Conservation (phyloP, 2,113 vertebrate genomes). For the Otolemur garnettii region DNA sequence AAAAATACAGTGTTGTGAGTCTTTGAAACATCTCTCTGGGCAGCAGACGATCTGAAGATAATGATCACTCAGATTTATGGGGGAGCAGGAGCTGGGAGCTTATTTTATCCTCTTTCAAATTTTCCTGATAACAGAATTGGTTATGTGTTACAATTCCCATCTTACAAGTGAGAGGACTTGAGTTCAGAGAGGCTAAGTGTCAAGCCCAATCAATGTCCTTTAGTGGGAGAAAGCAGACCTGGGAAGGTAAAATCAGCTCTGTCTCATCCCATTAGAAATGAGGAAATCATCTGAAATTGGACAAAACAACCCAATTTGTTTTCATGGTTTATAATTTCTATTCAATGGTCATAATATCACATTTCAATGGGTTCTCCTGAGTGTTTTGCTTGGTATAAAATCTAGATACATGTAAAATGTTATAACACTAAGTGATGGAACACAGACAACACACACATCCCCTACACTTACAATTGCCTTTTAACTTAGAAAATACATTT, state of each 20-base stretch:
- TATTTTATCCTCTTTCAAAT: neutral
- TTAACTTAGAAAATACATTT: conserved; percentile 26
- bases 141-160: neutral
- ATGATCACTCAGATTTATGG: neutral
- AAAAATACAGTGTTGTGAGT: neutral
- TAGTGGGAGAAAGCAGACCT: neutral
- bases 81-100: neutral
- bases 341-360: conserved; percentile 35
- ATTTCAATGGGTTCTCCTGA: neutral
- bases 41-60: conserved; percentile 5
- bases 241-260: neutral
- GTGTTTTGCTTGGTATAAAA: conserved; percentile 37
- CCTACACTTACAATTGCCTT: neutral
- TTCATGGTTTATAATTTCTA: conserved; percentile 32
- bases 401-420: conserved; percentile 17
- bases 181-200: conserved; percentile 46
- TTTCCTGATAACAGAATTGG: neutral
- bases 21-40: conserved; percentile 50
- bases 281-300: neutral
- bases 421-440: neutral
- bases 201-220: neutral
- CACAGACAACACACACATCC: neutral
- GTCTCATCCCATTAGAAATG: conserved; percentile 43
- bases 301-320: conserved; percentile 16
- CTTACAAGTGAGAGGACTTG: neutral